Evolutionary conservation across 2,113 vertebrate species (phyloP).

Genomic region (Lycaon pictus): DNA sequence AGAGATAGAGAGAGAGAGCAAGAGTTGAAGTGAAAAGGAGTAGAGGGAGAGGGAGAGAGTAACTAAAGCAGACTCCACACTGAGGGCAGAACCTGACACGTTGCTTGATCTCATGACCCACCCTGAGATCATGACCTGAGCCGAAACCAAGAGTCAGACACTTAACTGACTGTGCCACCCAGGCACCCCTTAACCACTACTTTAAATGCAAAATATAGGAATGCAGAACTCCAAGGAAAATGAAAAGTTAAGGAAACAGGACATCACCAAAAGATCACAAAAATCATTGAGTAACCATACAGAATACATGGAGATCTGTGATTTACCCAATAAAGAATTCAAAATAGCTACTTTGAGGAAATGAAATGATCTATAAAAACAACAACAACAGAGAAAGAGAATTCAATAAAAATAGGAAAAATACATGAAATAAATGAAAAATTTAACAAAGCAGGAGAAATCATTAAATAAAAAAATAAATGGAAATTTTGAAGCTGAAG

Average conservation of each 20-base stretch:
- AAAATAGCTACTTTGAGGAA: neutral
- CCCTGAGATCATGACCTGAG: neutral
- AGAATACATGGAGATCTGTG: neutral
- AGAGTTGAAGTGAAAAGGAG: neutral
- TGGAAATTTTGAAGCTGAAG: neutral
- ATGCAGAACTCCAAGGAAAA: neutral
- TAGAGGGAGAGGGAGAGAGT: neutral
- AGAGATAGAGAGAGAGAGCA: neutral
- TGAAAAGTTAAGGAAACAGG: neutral
- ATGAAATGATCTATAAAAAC: neutral
- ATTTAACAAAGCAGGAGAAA: neutral
- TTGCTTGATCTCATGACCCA: neutral
- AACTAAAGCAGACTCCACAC: neutral
- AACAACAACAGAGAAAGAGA: neutral
- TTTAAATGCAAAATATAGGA: neutral
- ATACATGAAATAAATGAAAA: neutral
- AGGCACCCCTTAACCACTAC: neutral
- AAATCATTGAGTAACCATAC: neutral
- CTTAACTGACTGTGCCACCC: neutral
- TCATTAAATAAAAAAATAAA: neutral
- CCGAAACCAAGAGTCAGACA: neutral
- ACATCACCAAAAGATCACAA: neutral
- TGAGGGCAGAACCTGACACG: neutral
- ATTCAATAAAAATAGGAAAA: neutral
- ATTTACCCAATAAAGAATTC: neutral